Evolutionary conservation across 2,113 vertebrate genomes (phyloP).

Genomic region (Clarias gariepinus): DNA sequence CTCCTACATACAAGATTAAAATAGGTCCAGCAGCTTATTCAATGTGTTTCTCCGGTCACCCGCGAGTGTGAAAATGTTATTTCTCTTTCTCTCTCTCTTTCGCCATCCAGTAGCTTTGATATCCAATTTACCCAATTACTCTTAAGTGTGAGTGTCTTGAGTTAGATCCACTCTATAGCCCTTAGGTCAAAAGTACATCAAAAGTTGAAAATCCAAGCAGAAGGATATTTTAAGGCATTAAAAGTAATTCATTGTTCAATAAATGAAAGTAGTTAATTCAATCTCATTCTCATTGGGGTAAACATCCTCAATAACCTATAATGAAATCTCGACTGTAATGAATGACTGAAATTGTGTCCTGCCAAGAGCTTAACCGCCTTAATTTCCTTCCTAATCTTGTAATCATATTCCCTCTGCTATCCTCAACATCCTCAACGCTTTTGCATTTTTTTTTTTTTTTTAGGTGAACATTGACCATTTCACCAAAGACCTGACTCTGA

Average conservation of each 20-base stretch:
- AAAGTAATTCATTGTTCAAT: neutral
- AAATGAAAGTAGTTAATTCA: neutral
- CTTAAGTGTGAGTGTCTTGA: neutral
- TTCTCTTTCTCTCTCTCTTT: neutral
- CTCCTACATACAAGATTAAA: neutral
- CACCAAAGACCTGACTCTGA: constrained; percentile 90
- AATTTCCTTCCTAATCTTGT: neutral
- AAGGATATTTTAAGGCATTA: neutral
- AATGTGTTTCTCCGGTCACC: neutral
- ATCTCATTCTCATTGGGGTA: neutral
- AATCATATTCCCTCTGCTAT: neutral
- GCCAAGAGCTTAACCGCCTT: neutral
- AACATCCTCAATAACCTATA: neutral
- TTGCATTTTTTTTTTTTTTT: neutral
- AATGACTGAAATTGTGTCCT: neutral
- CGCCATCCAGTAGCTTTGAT: neutral
- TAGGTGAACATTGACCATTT: constrained; percentile 97
- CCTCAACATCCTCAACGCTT: neutral
- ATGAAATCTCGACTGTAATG: neutral
- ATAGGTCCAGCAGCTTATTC: neutral
- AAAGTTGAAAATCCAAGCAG: neutral
- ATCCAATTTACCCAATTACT: constrained; percentile 20
- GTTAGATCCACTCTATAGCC: neutral
- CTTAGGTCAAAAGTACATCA: neutral
- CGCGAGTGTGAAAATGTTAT: neutral